Conservation (phyloP, 2,113 vertebrate species). For the Indri indri region DNA sequence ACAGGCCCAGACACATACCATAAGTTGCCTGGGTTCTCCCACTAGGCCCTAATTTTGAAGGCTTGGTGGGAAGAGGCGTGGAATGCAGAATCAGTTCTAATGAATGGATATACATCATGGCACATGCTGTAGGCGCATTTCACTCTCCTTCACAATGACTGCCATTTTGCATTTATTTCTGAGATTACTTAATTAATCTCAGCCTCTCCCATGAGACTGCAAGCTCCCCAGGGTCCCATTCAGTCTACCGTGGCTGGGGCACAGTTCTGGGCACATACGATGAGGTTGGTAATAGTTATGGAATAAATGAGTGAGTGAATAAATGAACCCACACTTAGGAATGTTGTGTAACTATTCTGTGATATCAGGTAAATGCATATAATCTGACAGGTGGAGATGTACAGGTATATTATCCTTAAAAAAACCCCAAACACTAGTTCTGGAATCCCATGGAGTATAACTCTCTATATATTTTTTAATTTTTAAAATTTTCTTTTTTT, state of each 20-base stretch:
- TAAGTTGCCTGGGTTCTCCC: neutral
- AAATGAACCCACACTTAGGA: neutral
- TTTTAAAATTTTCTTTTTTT: neutral
- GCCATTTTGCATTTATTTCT: neutral
- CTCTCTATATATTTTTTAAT: neutral
- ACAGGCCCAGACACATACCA: neutral
- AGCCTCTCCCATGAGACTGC: neutral
- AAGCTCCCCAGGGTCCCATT: neutral
- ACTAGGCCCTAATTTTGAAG: neutral
- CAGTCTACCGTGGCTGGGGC: neutral
- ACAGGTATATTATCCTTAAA: neutral
- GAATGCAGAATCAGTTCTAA: neutral
- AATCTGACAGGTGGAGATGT: neutral
- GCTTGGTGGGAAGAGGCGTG: neutral
- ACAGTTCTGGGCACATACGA: neutral
- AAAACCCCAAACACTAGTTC: neutral
- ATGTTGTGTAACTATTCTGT: neutral
- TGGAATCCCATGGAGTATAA: neutral
- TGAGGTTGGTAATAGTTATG: neutral
- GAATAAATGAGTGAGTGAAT: neutral
- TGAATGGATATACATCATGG: neutral
- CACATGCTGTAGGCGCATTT: fast-evolving
- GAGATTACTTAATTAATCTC: neutral
- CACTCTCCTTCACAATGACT: neutral
- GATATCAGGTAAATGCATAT: neutral